Base-by-base conservation (phyloP, 2,888 invertebrate species). In the Nomada lathburiana region DNA sequence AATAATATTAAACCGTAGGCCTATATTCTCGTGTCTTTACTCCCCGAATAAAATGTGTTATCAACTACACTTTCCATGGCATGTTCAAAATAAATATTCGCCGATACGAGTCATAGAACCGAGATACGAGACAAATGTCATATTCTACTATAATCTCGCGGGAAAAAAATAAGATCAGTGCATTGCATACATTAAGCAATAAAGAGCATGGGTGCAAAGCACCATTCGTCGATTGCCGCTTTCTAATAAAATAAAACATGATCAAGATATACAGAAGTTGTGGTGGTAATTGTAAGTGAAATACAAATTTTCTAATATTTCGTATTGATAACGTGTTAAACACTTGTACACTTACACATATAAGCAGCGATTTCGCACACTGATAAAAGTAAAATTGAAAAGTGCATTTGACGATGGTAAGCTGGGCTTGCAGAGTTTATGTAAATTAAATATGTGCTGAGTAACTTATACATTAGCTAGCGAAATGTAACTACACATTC, bases 341-440 rank as follows among this genome's bases (percentile, higher is more conserved):
- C 85, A 87, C 80, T 86, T 87, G 78, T 84, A 85, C 80, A 80
- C 79, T 76, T 89, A 88, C 77, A 76, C 73, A 82, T 86, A 81
- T 88, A 89, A 88, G 82, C 89, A 85, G 83, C 88, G 80, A 87
- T 84, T 84, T 88, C 86, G 52, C 86, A 87, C 77, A 86, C 70
- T 53, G 68, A 59, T 76, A 76, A 79, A 77, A 67, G 70, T 76
- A 76, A 84, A 74, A 75, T 60, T 69, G 76, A 86, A 84, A 84
- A 87, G 84, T 83, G 85, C 89, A 89, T 88, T 88, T 89, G 84
- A 89, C 81, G 86, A 83, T 81, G 82, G 86, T 90, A 88, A 89
- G 90, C 89, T 88, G 89, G 85, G 83, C 90, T 89, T 89, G 88
- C 89, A 83, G 84, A 88, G 81, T 88, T 86, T 87, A 85, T 81